Evolutionary conservation across 2,797 vertebrate species (phyloP), one percentile per base, ranked within the genome.

Genomic region (Scleropages formosus): DNA sequence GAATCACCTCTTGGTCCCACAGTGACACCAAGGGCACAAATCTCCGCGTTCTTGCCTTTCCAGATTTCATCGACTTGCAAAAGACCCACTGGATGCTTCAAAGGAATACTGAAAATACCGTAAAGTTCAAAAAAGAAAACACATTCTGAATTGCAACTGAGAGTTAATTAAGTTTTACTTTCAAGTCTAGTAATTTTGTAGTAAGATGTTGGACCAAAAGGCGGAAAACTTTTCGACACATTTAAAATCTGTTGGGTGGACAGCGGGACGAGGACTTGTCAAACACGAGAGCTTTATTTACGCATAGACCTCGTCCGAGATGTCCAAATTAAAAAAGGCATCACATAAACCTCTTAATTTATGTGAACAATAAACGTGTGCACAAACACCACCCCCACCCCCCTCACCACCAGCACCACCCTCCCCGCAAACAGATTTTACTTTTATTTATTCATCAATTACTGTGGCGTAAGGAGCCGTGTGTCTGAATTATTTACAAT

Each of bases 371-470:
- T 46, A 70, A 70, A 70, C 9, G 16, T 7, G n/a, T 20, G 44
- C 8, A 68, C 20, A 20, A 44, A 46, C 46, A 68, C 46, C 65
- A 46, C 65, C 24, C 65, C 44, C n/a, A n/a, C n/a, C n/a, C n/a
- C 6, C 6, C 6, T 6, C 31, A 39, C 2, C n/a, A n/a, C n/a
- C n/a, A n/a, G n/a, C n/a, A n/a, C n/a, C n/a, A n/a, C n/a, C n/a
- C n/a, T n/a, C 39, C 31, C 39, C 31, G 39, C 31, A 39, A 39
- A 39, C 6, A 39, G 47, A 70, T 18, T 24, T 53, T 16, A 27
- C 67, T 16, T 22, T 70, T 70, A 53, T 70, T 70, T 70, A 70
- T 70, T 70, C 67, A 70, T 70, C 53, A 70, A 68, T 68, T 46
- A 47, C 65, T 68, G 65, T 22, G 27, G 24, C 53, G 15, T 8